These are phyloP conservation scores for Cheilosia scutellata DNA, from an alignment of 2,888 invertebrate species.

Conservation along the genomic window DNA sequence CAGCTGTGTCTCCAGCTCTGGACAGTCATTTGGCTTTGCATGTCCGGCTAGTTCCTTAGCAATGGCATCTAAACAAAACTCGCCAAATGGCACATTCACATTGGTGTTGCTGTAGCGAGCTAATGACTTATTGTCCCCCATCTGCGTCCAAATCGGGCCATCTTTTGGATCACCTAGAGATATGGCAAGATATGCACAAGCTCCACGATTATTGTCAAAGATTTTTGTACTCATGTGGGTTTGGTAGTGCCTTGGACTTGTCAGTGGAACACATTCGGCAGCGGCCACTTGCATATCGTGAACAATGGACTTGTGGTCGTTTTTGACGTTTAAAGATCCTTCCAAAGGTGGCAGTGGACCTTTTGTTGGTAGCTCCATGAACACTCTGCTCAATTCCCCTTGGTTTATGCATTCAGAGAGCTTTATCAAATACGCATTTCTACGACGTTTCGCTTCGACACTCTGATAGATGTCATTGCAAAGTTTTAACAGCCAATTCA, in stretches of 20 bases:
- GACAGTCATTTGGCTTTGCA: slow-evolving; percentile 68
- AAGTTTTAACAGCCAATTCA: slow-evolving; percentile 61
- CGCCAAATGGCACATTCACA: slow-evolving; percentile 24
- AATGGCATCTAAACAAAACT: slow-evolving; percentile 77
- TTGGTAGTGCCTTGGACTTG: slow-evolving; percentile 36
- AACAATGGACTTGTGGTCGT: slow-evolving; percentile 28
- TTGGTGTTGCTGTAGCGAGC: not conserved
- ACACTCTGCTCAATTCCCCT: slow-evolving; percentile 10
- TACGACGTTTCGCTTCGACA: slow-evolving; percentile 44
- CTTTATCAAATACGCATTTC: slow-evolving; percentile 60
- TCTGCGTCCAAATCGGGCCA: slow-evolving; percentile 73
- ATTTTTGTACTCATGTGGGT: slow-evolving; percentile 77
- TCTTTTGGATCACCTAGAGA: slow-evolving; percentile 76
- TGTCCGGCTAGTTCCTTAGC: slow-evolving; percentile 79
- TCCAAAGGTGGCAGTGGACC: slow-evolving; percentile 20
- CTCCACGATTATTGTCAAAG: slow-evolving; percentile 77
- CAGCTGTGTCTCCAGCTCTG: slow-evolving; percentile 79
- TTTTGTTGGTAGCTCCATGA: slow-evolving; percentile 33
- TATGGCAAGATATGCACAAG: slow-evolving; percentile 78
- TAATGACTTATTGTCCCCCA: too few species aligned
- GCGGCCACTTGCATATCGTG: slow-evolving; percentile 42
- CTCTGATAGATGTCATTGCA: slow-evolving; percentile 55
- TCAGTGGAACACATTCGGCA: slow-evolving; percentile 15
- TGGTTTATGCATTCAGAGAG: slow-evolving; percentile 42
- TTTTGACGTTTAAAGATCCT: slow-evolving; percentile 7